Evolutionary conservation across 2,797 vertebrate genomes (phyloP).

Genomic region (Sebastes diploproa): DNA sequence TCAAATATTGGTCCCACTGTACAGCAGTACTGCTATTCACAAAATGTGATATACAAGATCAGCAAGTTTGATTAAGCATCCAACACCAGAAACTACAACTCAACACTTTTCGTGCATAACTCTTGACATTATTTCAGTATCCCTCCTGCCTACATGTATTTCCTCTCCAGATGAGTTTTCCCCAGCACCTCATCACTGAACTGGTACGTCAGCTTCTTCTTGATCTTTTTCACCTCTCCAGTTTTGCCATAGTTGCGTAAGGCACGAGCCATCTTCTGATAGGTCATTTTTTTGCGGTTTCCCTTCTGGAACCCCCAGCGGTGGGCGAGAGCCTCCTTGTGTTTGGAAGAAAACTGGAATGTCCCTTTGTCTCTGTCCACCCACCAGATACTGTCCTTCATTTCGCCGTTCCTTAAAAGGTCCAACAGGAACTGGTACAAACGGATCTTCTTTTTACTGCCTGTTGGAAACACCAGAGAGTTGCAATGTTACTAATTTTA

Average conservation of each 20-base stretch:
- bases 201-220: constrained; percentile 99
- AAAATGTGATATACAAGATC: constrained; percentile 19
- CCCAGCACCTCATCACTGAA: constrained; percentile 99
- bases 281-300: constrained; percentile 99
- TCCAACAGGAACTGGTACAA: constrained; percentile 98
- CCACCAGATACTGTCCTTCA: constrained; percentile 99
- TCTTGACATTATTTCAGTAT: not conserved
- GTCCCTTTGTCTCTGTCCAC: constrained; percentile 98
- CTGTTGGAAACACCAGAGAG: constrained; percentile 73
- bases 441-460: constrained; percentile 98
- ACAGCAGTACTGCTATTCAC: constrained; percentile 8
- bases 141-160: constrained; percentile 79
- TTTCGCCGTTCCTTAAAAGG: constrained; percentile 94
- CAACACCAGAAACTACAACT: constrained; percentile 5
- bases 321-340: constrained; percentile 95
- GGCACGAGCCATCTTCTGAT: constrained; percentile 99
- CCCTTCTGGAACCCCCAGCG: constrained; percentile 99
- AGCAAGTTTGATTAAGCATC: constrained; percentile 8
- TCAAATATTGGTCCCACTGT: not conserved
- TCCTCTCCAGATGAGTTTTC: constrained; percentile 87
- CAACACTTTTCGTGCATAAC: not conserved
- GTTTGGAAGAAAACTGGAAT: constrained; percentile 99
- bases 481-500: constrained; percentile 1
- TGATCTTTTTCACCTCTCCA: constrained; percentile 98
- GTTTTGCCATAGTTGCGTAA: constrained; percentile 99